These are phyloP conservation scores for Lymantria monacha DNA, from an alignment of 2,888 invertebrate species.

Conservation along the genomic window DNA sequence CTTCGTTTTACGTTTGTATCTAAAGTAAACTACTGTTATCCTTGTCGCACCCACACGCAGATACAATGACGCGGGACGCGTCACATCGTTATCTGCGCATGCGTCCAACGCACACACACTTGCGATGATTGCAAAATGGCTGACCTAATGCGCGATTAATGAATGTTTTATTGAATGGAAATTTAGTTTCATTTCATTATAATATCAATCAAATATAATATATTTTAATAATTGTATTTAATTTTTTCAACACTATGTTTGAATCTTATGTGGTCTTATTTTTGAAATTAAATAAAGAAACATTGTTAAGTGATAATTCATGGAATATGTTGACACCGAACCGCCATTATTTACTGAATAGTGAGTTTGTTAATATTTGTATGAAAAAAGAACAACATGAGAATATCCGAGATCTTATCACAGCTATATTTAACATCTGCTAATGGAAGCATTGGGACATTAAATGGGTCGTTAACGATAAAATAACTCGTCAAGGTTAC, in stretches of 20 bases:
- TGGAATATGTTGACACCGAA: no score
- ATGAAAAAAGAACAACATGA: no score
- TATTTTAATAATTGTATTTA: no score
- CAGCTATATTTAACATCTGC: no score
- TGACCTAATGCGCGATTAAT: constrained; percentile 37
- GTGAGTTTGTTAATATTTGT: no score
- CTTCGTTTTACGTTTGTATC: constrained; percentile 24
- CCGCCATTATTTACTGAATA: no score
- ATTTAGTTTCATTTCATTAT: neutral
- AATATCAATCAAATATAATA: no score
- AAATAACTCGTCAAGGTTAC: constrained; percentile 22
- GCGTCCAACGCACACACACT: constrained; percentile 24
- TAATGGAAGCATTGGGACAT: neutral
- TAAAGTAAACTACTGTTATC: constrained; percentile 34
- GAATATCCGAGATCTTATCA: no score
- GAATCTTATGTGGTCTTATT: no score
- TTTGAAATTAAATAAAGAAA: no score
- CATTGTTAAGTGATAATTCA: no score
- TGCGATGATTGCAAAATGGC: constrained; percentile 58
- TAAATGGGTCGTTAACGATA: constrained; percentile 5
- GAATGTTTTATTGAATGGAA: neutral
- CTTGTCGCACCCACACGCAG: constrained; percentile 48
- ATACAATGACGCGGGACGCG: constrained; percentile 36
- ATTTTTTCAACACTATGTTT: no score
- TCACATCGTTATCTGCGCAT: constrained; percentile 30